Conservation (phyloP, 2,888 invertebrate species). For the Melikaiella ostensackeni region DNA sequence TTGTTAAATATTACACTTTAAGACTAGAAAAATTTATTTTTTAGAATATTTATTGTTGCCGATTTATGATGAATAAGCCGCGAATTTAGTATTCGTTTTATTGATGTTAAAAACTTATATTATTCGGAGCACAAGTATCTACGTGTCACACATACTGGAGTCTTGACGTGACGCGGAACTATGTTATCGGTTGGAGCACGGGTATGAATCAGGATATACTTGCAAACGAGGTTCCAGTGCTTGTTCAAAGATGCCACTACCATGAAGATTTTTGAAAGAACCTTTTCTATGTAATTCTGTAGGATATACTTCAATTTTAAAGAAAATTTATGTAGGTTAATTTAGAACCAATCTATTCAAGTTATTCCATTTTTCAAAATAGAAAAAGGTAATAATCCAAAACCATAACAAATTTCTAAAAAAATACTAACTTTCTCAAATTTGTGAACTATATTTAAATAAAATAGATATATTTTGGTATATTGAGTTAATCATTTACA, state of each 20-base stretch:
- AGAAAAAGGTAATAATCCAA: too few relatives aligned
- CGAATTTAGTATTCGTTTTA: conserved; percentile 32
- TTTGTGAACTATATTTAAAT: too few relatives aligned
- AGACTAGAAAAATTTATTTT: not conserved
- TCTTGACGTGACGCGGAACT: conserved; percentile 26
- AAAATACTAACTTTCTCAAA: too few relatives aligned
- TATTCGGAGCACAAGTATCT: conserved; percentile 41
- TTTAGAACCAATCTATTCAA: too few relatives aligned
- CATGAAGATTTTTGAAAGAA: not conserved
- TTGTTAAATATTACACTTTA: not conserved
- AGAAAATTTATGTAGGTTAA: too few relatives aligned
- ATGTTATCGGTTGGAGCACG: conserved; percentile 9
- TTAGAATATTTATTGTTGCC: not conserved
- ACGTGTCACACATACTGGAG: conserved; percentile 45
- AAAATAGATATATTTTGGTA: too few relatives aligned
- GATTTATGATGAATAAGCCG: not conserved
- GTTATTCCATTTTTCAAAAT: too few relatives aligned
- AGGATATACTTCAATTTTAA: too few relatives aligned
- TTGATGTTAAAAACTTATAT: conserved; percentile 15
- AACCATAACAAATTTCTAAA: too few relatives aligned
- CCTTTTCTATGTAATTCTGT: too few relatives aligned
- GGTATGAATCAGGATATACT: not conserved
- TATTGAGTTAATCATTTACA: too few relatives aligned
- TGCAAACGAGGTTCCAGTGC: not conserved
- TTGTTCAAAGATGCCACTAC: conserved; percentile 20